These are phyloP conservation scores for Isurus oxyrinchus DNA, from an alignment of 2,113 vertebrate genomes.

Conservation along the genomic window DNA sequence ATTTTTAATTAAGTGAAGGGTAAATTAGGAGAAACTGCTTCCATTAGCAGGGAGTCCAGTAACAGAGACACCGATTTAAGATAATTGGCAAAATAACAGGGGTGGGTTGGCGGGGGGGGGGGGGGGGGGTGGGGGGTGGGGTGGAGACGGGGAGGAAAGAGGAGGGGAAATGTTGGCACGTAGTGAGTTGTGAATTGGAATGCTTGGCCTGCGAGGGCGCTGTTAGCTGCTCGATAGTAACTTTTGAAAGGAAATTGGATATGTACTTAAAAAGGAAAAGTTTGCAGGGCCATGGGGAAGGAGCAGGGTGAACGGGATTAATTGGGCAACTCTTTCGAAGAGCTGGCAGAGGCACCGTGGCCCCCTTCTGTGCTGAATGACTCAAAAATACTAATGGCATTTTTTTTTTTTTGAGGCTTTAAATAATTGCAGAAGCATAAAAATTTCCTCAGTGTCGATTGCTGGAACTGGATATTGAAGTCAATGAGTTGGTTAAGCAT, in stretches of 20 bases:
- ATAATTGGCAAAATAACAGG: background rate
- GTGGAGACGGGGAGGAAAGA: no score
- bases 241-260: background rate
- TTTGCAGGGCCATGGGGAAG: background rate
- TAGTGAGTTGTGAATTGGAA: background rate
- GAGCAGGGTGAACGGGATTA: background rate
- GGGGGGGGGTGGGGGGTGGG: no score
- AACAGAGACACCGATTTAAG: background rate
- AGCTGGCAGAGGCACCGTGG: background rate
- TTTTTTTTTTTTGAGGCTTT: background rate
- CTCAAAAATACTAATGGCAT: background rate
- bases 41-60: background rate
- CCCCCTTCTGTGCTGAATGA: background rate
- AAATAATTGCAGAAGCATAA: background rate
- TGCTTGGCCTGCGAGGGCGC: background rate
- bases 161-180: background rate
- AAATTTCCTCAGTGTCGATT: background rate
- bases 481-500: background rate
- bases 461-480: background rate
- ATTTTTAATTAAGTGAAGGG: background rate
- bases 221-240: background rate
- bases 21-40: background rate
- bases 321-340: background rate
- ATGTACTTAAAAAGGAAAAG: background rate
- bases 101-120: no score